Evolutionary conservation across 2,888 invertebrate genomes (phyloP).

Genomic region (Ashinkailepas kermadecensis): DNA sequence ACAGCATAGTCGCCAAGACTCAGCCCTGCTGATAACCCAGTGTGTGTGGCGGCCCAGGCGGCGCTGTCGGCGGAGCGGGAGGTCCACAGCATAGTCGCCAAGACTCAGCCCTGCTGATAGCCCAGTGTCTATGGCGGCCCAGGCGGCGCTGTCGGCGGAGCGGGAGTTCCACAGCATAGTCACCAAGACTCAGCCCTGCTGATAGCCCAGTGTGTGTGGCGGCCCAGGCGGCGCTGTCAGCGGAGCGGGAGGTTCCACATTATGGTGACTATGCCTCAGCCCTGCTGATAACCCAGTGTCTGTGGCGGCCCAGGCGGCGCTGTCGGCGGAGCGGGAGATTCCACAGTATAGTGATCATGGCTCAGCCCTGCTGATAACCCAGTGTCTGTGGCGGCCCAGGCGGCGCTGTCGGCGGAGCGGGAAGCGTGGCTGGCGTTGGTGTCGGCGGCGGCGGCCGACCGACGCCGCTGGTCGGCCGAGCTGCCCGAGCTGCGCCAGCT

Average conservation of each 20-base stretch:
- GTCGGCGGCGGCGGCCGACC: not conserved
- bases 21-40: no score
- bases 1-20: no score
- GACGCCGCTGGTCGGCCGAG: not conserved
- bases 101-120: no score
- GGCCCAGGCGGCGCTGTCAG: not conserved
- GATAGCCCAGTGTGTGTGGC: no score
- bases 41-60: not conserved
- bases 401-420: not conserved
- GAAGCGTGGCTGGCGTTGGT: not conserved
- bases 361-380: no score
- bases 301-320: not conserved
- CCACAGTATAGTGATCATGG: no score
- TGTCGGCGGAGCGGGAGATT: not conserved
- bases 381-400: not conserved
- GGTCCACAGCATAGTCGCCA: no score
- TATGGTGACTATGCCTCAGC: no score
- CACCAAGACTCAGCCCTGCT: no score
- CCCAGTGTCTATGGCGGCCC: no score
- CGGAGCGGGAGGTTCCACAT: not conserved
- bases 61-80: not conserved
- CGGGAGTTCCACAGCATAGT: no score
- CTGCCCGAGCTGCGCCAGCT: constrained; percentile 10
- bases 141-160: constrained; percentile 2
- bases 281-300: no score